These are phyloP conservation scores for Drosophila micromelanica DNA, from an alignment of 1,140 invertebrate species.

Conservation along the genomic window DNA sequence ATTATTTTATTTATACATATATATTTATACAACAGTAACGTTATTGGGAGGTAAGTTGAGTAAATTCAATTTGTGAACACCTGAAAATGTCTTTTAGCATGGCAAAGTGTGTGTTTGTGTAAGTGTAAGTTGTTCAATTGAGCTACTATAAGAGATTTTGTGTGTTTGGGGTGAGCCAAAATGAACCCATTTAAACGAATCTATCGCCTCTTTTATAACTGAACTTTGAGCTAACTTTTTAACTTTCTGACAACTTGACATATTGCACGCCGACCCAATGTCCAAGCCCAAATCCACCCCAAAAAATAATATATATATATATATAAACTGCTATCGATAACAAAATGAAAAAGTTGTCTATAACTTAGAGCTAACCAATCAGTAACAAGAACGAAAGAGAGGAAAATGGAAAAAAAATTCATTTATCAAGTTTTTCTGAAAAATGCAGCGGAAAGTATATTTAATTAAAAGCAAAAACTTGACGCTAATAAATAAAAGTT, in stretches of 20 bases:
- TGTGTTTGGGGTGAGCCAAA: background rate
- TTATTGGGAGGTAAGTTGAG: conserved; percentile 39
- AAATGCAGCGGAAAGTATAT: conserved; percentile 65
- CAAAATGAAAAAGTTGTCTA: conserved; percentile 48
- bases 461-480: conserved; percentile 76
- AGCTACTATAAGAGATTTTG: conserved; percentile 52
- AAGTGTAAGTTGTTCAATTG: conserved; percentile 56
- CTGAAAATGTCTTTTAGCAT: conserved; percentile 76
- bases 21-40: conserved; percentile 49
- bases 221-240: conserved; percentile 53
- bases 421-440: conserved; percentile 66
- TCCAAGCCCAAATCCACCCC: conserved; percentile 1
- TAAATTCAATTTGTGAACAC: conserved; percentile 69
- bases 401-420: conserved; percentile 24
- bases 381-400: conserved; percentile 15
- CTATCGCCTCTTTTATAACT: conserved; percentile 43
- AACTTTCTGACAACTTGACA: conserved; percentile 72
- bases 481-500: conserved; percentile 75
- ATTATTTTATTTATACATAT: background rate
- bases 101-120: conserved; percentile 28
- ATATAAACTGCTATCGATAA: conserved; percentile 48
- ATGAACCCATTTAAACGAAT: conserved; percentile 31
- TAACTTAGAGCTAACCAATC: conserved; percentile 40
- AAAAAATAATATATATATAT: conserved; percentile 1
- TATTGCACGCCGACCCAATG: conserved; percentile 42